These are phyloP conservation scores for Noturus placidus DNA, from an alignment of 2,113 vertebrate genomes.

Conservation along the genomic window DNA sequence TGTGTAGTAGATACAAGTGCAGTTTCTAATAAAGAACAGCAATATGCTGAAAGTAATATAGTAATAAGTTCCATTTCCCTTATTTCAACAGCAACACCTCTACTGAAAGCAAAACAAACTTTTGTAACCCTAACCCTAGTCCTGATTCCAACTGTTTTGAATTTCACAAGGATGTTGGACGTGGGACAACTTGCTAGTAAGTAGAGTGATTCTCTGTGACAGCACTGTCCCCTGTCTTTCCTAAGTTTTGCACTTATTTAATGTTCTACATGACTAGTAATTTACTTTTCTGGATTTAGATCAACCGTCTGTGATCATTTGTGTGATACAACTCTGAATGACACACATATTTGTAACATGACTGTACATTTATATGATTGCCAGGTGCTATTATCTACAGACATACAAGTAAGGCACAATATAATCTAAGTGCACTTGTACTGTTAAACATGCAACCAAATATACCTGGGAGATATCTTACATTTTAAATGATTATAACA, in stretches of 20 bases:
- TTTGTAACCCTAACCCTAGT: conserved; percentile 11
- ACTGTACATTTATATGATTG: neutral
- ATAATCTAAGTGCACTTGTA: neutral
- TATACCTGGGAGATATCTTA: neutral
- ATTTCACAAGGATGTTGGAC: conserved; percentile 12
- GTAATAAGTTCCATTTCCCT: neutral
- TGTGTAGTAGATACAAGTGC: neutral
- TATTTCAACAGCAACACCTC: neutral
- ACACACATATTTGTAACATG: neutral
- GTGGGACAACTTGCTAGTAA: neutral
- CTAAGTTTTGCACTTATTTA: neutral
- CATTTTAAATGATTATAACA: neutral
- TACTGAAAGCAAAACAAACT: conserved; percentile 18
- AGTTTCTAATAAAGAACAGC: neutral
- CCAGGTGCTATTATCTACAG: neutral
- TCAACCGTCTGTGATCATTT: conserved; percentile 3
- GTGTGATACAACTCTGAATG: neutral
- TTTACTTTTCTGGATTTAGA: neutral
- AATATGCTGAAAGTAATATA: neutral
- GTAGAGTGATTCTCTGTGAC: neutral
- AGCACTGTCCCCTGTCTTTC: neutral
- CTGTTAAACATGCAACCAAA: neutral
- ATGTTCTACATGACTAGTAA: too few relatives aligned
- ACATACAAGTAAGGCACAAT: neutral
- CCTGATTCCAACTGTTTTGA: conserved; percentile 3